A percentile compares a stretch with the other conserved stretches of the same genome.
phyloP scores from a whole-genome alignment of 1,140 invertebrate genomes.

The Zaprionus taronus region DNA sequence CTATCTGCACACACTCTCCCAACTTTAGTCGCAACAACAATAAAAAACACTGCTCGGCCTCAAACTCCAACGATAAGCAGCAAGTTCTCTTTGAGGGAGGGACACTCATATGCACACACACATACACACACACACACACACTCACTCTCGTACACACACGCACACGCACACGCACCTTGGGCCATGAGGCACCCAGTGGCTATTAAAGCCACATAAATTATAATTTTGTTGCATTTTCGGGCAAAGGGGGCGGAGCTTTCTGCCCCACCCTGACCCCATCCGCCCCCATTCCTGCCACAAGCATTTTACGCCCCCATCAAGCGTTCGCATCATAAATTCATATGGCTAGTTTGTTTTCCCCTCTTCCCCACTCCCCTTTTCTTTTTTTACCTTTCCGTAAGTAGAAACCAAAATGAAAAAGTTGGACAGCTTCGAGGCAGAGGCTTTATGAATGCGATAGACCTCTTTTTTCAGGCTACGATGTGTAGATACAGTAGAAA shows the following conservation, averaged over 20 bases:
- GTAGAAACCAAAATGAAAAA: constrained; percentile 58
- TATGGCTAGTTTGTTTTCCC: constrained; percentile 73
- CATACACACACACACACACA: constrained; percentile 4
- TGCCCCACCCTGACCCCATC: neutral
- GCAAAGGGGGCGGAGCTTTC: neutral
- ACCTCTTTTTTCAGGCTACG: neutral
- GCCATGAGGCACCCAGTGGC: constrained; percentile 59
- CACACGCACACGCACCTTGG: constrained; percentile 21
- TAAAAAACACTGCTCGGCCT: constrained; percentile 47
- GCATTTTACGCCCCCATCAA: constrained; percentile 31
- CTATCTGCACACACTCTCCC: neutral
- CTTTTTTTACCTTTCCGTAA: constrained; percentile 42
- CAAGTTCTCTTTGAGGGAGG: constrained; percentile 22
- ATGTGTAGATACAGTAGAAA: constrained; percentile 20
- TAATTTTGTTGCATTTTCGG: constrained; percentile 74
- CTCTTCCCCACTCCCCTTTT: neutral
- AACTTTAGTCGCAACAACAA: constrained; percentile 26
- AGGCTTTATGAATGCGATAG: neutral
- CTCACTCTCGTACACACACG: neutral
- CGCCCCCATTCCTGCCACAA: constrained; percentile 2
- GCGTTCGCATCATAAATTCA: constrained; percentile 72
- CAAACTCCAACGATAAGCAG: constrained; percentile 54
- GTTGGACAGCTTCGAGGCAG: constrained; percentile 46
- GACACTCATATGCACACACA: constrained; percentile 12
- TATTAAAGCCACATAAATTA: constrained; percentile 83